A percentile compares a stretch with the other conserved stretches of the same genome.
These are phyloP conservation scores for Anguilla marmorata DNA, from an alignment of 2,797 vertebrate genomes.

Conservation along the genomic window DNA sequence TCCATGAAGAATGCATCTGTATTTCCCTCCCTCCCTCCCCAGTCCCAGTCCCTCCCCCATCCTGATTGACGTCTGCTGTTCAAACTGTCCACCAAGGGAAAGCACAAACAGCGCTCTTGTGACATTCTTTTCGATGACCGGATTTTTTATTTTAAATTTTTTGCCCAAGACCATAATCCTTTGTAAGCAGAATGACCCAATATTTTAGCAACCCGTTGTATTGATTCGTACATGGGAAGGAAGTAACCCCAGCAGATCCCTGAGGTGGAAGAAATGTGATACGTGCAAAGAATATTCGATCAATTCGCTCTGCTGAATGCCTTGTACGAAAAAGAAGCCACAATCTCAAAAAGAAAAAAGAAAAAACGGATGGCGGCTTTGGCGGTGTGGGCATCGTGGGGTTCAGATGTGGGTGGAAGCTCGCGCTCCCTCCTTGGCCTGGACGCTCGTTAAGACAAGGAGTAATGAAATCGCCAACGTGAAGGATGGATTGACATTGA, in stretches of 20 bases:
- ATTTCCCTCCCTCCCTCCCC: neutral
- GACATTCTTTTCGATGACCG: neutral
- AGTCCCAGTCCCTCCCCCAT: neutral
- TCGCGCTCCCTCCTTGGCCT: neutral
- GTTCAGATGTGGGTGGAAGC: neutral
- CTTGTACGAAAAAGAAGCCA: too few species aligned
- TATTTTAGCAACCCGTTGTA: neutral
- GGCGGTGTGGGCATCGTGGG: neutral
- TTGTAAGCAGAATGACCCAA: neutral
- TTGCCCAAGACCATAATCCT: neutral
- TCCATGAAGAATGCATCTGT: too few species aligned
- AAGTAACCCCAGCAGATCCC: neutral
- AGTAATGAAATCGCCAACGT: slow-evolving; percentile 24
- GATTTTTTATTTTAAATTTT: neutral
- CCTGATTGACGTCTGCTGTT: neutral
- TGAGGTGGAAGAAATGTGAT: neutral
- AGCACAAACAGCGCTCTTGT: neutral
- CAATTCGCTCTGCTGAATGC: neutral
- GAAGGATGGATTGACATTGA: slow-evolving; percentile 18
- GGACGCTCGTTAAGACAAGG: neutral
- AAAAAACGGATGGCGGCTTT: too few species aligned
- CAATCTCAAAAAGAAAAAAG: too few species aligned
- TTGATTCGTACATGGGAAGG: neutral
- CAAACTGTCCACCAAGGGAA: neutral
- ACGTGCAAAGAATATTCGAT: neutral